Base-by-base conservation (phyloP, 2,797 vertebrate species). In the Labeo calbasu region DNA sequence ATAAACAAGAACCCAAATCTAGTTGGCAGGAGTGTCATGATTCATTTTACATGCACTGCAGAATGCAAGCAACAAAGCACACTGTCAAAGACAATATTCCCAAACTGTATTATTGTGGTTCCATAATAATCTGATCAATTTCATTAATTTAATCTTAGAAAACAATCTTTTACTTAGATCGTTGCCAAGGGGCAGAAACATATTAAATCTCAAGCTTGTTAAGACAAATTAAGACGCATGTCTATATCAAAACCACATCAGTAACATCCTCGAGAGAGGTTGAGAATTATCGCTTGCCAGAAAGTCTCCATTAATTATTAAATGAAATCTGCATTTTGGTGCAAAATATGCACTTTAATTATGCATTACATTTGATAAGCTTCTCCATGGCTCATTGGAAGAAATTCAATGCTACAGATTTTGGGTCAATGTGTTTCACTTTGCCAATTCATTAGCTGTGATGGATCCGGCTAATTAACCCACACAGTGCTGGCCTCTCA, bases 381-480 rank as follows among this genome's bases (percentile, higher is more conserved):
- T n/a, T 61, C 25, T 63, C 23, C 1, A 32, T 59, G 23, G 36
- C 69, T n/a, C 55, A 50, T 57, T 69, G 50, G 9, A 65, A 57
- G 43, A 73, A 71, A 32, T 5, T 48, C 66, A 81, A 5, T 59
- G 21, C 59, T 40, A 23, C 32, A 76, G 48, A 82, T 69, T 53
- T 43, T 40, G n/a, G 48, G 72, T 77, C n/a, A 48, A 50, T 61
- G 23, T n/a, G 40, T 69, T 66, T 77, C 36, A 77, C 72, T 70
- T 77, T 69, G 78, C 53, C 36, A 61, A 28, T 12, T 79, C 40
- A 78, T 61, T 84, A 43, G 2, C 21, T 10, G 10, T 70, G 63
- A 70, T 59, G 21, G n/a, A 83, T 83, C 25, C 51, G 5, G 75
- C 19, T 61, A 77, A 83, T 77, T 66, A 68, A 77, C 50, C 36